Evolutionary conservation across 2,113 vertebrate genomes (phyloP).

Genomic region (human (Homo sapiens)): GRCh38 chr1:208978001-208978500

Average conservation of each 20-base stretch:
- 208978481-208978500: neutral
- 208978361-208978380: neutral
- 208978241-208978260: neutral
- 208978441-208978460: neutral
- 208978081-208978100: neutral
- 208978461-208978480: neutral
- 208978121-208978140: neutral
- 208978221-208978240: neutral
- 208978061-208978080: neutral
- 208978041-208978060: neutral
- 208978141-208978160: neutral
- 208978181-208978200: too few relatives aligned
- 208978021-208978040: constrained; percentile 33
- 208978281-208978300: neutral
- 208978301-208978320: neutral
- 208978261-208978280: neutral
- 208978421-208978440: neutral
- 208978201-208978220: neutral
- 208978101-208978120: neutral
- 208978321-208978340: neutral
- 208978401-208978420: rapidly evolving
- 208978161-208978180: neutral
- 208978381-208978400: neutral
- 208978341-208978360: neutral
- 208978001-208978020: neutral